Evolutionary conservation across 2,797 vertebrate genomes (phyloP).

Genomic region (Alca torda): DNA sequence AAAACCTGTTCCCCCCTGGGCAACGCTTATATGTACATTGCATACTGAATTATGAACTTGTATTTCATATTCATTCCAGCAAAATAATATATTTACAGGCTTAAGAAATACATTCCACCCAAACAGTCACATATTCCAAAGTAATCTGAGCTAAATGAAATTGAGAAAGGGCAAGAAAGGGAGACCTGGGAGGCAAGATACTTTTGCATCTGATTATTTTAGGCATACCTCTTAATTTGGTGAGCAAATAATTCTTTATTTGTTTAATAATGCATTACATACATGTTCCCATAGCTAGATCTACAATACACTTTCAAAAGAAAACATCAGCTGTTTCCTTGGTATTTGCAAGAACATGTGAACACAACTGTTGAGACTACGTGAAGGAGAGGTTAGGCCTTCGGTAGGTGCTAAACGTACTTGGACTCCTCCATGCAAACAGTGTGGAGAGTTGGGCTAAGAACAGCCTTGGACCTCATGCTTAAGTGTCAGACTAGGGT

Average conservation of each 20-base stretch:
- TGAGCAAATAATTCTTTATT: neutral
- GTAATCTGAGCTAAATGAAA: neutral
- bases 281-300: neutral
- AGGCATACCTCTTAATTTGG: neutral
- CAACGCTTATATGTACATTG: neutral
- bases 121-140: neutral
- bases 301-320: neutral
- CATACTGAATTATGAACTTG: neutral
- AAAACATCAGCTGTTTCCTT: neutral
- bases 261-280: neutral
- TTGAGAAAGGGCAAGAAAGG: neutral
- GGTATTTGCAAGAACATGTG: neutral
- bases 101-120: neutral
- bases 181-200: neutral
- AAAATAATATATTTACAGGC: neutral
- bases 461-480: neutral
- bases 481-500: neutral
- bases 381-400: neutral
- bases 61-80: neutral
- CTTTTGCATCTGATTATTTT: neutral
- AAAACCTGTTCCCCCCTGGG: neutral
- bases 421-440: neutral
- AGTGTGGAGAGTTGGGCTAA: neutral
- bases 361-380: neutral
- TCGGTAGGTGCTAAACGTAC: neutral